Base-by-base conservation (phyloP, 1,140 invertebrate species). In the Berghia stephanieae region DNA sequence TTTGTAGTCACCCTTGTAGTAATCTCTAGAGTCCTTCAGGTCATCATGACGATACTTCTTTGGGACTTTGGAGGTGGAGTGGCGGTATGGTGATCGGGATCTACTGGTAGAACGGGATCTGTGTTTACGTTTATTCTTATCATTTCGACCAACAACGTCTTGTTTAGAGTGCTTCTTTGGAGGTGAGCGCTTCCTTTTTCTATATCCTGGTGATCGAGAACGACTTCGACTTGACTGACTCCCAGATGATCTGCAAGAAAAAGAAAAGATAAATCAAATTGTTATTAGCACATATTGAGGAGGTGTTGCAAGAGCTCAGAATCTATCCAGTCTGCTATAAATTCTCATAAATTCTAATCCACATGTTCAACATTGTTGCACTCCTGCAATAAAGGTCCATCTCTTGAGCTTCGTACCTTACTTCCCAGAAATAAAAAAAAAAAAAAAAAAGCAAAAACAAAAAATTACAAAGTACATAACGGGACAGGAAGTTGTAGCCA, bases 141-240 rank as follows among this genome's bases (percentile, higher is more conserved):
- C 63, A n/a, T n/a, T n/a, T 16, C 74, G 57, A 16, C 74, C 31
- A n/a, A 76, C 44, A 34, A 27, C 3, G 16, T 60, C 52, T 40
- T 40, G 31, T 3, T 44, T 68, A 1, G 21, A 42, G n/a, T 21
- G 1, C 38, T 49, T 76, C n/a, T 67, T 75, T n/a, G 3, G 40
- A 3, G 73, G 57, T 2, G 57, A 43, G 4, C 57, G 57, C 16
- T 76, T 72, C 13, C 72, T 69, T 71, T 84, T 85, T 42, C 75
- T 79, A 34, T 71, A 72, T 75, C 74, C 78, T 49, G 75, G 34
- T 16, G 75, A 67, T n/a, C 46, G 57, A n/a, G 82, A 83, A 43
- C 83, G 83, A 34, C 81, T 84, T n/a, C 21, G 38, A 52, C 79
- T 79, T 16, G 75, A 77, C 24, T 49, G 49, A 34, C 75, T 77